Percentiles rank a stretch among this genome's conserved stretches.
These are phyloP conservation scores for Enteromius treurensis DNA, from an alignment of 2,797 vertebrate species.

Conservation along the genomic window DNA sequence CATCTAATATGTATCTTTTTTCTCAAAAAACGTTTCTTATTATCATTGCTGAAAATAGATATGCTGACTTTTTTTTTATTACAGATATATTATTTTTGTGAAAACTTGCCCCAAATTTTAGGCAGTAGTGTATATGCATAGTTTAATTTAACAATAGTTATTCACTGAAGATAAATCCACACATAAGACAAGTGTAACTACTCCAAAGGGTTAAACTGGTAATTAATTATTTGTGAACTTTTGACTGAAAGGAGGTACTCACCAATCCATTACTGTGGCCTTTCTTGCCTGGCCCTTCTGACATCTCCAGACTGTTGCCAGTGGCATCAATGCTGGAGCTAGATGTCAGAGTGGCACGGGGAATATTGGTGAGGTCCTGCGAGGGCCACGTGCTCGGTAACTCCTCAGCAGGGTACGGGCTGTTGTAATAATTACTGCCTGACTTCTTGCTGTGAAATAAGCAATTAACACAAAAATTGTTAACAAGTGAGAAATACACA, in stretches of 20 bases:
- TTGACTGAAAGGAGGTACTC: slow-evolving; percentile 55
- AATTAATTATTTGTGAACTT: background rate
- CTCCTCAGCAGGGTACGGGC: slow-evolving; percentile 67
- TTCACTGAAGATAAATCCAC: background rate
- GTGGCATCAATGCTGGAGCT: slow-evolving; percentile 46
- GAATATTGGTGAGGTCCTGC: slow-evolving; percentile 66
- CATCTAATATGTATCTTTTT: background rate
- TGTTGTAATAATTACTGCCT: slow-evolving; percentile 41
- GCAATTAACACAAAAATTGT: slow-evolving; percentile 6
- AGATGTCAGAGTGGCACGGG: slow-evolving; percentile 68
- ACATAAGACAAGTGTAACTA: background rate
- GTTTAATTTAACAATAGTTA: background rate
- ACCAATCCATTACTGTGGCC: slow-evolving; percentile 73
- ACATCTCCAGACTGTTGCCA: slow-evolving; percentile 70
- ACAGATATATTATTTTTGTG: no score
- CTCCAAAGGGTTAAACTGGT: background rate
- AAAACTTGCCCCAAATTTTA: background rate
- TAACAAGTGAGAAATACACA: background rate
- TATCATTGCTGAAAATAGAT: background rate
- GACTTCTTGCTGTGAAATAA: slow-evolving; percentile 36
- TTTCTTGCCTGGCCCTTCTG: slow-evolving; percentile 65
- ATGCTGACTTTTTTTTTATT: background rate
- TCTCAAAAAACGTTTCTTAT: background rate
- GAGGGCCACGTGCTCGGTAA: slow-evolving; percentile 64
- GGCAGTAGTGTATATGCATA: no score